Percentiles rank a stretch among this genome's conserved stretches.
These are phyloP conservation scores for Sebastiscus tertius DNA, from an alignment of 2,797 vertebrate species.

Conservation along the genomic window DNA sequence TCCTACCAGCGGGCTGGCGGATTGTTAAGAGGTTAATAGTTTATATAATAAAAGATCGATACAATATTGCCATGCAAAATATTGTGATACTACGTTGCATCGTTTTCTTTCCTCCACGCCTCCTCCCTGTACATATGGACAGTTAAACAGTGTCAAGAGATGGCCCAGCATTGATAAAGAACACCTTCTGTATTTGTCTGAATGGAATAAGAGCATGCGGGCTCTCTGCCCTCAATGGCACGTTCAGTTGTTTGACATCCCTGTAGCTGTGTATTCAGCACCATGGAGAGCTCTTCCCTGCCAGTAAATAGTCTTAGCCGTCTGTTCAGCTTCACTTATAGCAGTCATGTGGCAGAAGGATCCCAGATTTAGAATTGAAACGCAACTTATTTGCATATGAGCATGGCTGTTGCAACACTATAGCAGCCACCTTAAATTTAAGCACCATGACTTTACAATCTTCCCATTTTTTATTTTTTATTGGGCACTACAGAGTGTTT, in stretches of 20 bases:
- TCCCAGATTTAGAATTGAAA: not conserved
- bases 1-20: no score
- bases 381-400: not conserved
- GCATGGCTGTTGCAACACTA: not conserved
- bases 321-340: not conserved
- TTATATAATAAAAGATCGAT: no score
- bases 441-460: not conserved
- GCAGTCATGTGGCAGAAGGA: not conserved
- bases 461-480: not conserved
- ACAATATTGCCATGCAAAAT: no score
- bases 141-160: not conserved
- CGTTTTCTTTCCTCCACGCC: no score
- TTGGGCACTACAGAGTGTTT: not conserved
- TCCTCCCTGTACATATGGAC: not conserved
- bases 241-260: not conserved
- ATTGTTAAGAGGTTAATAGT: no score
- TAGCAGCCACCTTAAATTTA: not conserved
- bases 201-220: not conserved
- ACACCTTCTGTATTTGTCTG: not conserved
- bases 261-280: constrained; percentile 15
- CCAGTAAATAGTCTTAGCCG: not conserved
- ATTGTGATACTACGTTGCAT: no score
- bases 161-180: not conserved
- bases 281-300: constrained; percentile 22
- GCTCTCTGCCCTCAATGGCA: not conserved